Percentiles rank a stretch among this genome's conserved stretches.
These are phyloP conservation scores for Acanthornis magna DNA, from an alignment of 2,797 vertebrate species.

Conservation along the genomic window DNA sequence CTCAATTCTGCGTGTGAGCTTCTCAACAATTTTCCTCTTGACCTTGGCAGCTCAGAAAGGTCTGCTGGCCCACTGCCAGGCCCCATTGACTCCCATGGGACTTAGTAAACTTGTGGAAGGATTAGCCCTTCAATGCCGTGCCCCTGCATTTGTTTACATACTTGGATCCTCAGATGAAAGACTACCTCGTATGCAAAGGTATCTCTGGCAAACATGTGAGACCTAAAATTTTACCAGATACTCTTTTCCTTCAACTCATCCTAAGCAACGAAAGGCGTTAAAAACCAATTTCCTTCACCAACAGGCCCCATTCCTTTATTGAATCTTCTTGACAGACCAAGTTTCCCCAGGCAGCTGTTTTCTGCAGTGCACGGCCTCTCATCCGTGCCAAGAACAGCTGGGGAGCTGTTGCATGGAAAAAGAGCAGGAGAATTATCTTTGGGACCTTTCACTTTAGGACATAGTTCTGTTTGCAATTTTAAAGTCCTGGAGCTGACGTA, in stretches of 20 bases:
- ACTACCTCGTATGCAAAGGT: background rate
- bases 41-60: background rate
- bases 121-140: background rate
- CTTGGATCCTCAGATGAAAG: background rate
- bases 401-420: background rate
- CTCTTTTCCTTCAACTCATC: background rate
- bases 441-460: background rate
- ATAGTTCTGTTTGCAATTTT: constrained; percentile 13
- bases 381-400: background rate
- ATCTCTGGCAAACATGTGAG: background rate
- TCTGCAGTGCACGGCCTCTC: background rate
- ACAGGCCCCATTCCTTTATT: background rate
- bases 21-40: background rate
- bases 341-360: background rate
- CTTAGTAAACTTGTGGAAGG: background rate
- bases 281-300: background rate
- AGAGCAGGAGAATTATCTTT: background rate
- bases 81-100: background rate
- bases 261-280: background rate
- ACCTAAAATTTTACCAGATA: background rate
- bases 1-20: background rate
- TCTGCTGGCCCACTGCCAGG: background rate
- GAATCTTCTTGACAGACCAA: background rate
- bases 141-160: background rate
- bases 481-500: background rate